A percentile compares a stretch with the other conserved stretches of the same genome.
Evolutionary conservation across 2,113 vertebrate genomes (phyloP).

Genomic region (Prochilodus magdalenae): DNA sequence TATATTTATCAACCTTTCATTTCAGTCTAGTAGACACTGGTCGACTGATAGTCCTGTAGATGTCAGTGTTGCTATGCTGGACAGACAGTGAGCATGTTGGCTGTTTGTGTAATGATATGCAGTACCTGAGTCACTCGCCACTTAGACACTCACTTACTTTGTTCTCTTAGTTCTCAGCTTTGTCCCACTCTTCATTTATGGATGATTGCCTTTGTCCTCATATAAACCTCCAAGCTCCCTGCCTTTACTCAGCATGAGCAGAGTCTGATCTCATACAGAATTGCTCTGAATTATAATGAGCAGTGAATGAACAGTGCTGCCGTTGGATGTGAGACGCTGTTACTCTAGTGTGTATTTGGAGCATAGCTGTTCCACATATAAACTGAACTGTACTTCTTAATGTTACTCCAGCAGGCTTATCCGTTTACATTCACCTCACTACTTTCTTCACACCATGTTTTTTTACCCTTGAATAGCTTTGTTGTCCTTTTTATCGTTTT

Average conservation of each 20-base stretch:
- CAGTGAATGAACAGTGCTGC: background rate
- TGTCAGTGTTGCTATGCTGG: slow-evolving; percentile 31
- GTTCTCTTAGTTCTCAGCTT: background rate
- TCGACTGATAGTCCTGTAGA: background rate
- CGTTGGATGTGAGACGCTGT: background rate
- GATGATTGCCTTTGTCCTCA: background rate
- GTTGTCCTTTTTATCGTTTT: background rate
- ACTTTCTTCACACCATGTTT: background rate
- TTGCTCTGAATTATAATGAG: slow-evolving; percentile 3
- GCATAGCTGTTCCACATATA: background rate
- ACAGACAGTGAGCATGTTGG: background rate
- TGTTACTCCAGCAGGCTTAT: no score
- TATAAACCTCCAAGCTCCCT: background rate
- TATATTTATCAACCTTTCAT: background rate
- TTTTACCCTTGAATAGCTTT: background rate
- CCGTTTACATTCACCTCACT: no score
- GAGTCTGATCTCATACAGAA: background rate
- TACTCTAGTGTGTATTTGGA: background rate
- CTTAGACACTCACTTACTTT: background rate
- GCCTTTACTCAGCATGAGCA: background rate
- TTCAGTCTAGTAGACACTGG: no score
- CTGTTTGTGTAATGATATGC: background rate
- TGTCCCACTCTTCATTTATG: background rate
- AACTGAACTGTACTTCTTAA: background rate
- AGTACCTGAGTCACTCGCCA: background rate